Base-by-base conservation (phyloP, 2,888 invertebrate species). In the Agonopterix subpropinquella region DNA sequence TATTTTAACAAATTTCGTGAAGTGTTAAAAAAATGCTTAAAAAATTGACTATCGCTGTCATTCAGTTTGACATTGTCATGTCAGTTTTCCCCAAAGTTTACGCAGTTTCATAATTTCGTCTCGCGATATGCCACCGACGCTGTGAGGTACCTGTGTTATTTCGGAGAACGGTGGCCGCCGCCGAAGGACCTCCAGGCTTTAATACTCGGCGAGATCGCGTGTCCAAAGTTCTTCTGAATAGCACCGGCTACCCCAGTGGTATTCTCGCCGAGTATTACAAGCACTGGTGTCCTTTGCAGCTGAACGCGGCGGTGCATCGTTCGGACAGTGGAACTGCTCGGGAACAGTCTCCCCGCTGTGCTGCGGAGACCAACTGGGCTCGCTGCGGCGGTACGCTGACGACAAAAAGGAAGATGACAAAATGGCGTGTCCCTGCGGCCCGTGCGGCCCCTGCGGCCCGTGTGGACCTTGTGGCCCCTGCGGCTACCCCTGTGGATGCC, bases 251-350 rank as follows among this genome's bases (percentile, higher is more conserved):
- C 75, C 64, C 68, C 75, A 65, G 67, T 68, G 64, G 65, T 28
- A 39, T 63, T 56, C 71, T 70, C 62, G 73, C 70, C 70, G 62
- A 77, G 84, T 84, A 80, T 84, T 81, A 79, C 77, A 80, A 59
- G 73, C 73, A 65, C 76, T 80, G 80, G 70, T 77, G 77, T 82
- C 73, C 71, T 80, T 85, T 84, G 61, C 85, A 85, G 85, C 68
- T 63, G 60, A 64, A 50, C 54, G 53, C 51, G 54, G 47, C 53
- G 52, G 53, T 52, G 44, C 18, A 37, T 41, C 4, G 53, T 65
- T 65, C 53, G 58, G 55, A 36, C 46, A 57, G 2, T 42, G 53
- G 47, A 47, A 48, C 53, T 48, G 54, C 45, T 28, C 5, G 28
- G 71, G 68, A 11, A 59, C 57, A 49, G 66, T 62, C 37, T 52